These are phyloP conservation scores for Lepilemur septentrionalis DNA, from an alignment of 2,797 vertebrate species.

Conservation along the genomic window DNA sequence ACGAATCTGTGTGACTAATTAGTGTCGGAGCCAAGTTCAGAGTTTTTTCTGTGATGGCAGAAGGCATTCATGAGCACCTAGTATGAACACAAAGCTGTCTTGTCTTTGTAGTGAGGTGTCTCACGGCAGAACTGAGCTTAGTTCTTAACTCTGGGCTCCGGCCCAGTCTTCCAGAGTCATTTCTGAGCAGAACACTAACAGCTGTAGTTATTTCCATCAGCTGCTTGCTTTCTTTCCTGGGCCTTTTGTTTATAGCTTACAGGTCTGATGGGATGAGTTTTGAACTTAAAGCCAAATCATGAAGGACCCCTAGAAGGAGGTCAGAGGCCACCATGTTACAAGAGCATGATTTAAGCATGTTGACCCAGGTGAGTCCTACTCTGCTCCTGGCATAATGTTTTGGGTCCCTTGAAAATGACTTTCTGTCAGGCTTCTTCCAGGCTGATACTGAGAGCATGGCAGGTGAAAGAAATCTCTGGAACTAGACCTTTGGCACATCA, in stretches of 20 bases:
- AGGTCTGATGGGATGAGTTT: background rate
- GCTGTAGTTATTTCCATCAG: background rate
- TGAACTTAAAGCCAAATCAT: background rate
- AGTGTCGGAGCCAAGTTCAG: background rate
- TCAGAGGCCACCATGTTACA: background rate
- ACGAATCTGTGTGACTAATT: background rate
- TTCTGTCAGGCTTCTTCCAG: background rate
- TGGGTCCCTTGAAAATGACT: background rate
- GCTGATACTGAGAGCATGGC: background rate
- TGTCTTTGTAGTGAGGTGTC: background rate
- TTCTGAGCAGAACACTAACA: background rate
- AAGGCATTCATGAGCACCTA: background rate
- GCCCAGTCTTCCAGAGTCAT: background rate
- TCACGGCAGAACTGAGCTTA: background rate
- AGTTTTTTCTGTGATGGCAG: background rate
- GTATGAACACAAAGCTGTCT: background rate
- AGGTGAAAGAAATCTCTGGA: background rate
- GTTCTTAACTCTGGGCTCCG: background rate
- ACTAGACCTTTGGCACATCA: background rate
- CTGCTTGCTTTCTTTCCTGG: background rate
- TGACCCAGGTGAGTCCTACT: background rate
- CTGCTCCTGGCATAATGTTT: background rate
- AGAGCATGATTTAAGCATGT: background rate
- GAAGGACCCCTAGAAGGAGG: background rate
- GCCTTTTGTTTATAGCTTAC: background rate